phyloP scores from a whole-genome alignment of 2,113 vertebrate species.

The Megaleporinus macrocephalus region DNA sequence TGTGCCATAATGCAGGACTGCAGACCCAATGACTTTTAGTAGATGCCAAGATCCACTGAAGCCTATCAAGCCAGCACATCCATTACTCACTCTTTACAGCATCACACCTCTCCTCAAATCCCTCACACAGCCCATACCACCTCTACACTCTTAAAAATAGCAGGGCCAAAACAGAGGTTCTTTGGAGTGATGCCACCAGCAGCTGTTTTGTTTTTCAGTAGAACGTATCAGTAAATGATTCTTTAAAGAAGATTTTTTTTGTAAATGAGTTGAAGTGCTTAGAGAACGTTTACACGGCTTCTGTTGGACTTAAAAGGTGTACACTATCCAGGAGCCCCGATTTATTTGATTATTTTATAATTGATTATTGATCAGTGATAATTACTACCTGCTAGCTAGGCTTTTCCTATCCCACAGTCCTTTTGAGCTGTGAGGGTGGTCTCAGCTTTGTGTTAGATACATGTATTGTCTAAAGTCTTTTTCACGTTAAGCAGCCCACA shows the following conservation, averaged over 20 bases:
- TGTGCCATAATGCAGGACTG: conserved; percentile 45
- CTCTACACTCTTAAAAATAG: background rate
- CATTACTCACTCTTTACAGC: conserved; percentile 5
- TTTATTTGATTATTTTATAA: too few species aligned
- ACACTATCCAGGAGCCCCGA: too few species aligned
- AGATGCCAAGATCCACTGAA: background rate
- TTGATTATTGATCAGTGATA: too few species aligned
- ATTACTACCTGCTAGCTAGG: too few species aligned
- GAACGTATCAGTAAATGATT: background rate
- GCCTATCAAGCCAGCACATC: background rate
- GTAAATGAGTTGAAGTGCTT: background rate
- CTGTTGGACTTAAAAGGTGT: too few species aligned
- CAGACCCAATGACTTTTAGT: conserved; percentile 6
- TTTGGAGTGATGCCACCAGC: background rate
- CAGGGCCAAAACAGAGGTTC: background rate
- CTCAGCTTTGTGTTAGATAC: too few species aligned
- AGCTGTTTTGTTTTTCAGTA: background rate
- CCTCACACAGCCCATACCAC: background rate
- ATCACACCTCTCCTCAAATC: background rate
- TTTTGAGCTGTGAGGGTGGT: too few species aligned
- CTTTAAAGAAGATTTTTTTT: background rate
- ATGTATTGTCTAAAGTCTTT: too few species aligned
- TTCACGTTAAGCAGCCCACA: too few species aligned
- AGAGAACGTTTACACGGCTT: background rate
- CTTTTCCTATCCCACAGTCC: too few species aligned